Base-by-base conservation (phyloP, 2,888 invertebrate species). In the Cremastinae sp. region DNA sequence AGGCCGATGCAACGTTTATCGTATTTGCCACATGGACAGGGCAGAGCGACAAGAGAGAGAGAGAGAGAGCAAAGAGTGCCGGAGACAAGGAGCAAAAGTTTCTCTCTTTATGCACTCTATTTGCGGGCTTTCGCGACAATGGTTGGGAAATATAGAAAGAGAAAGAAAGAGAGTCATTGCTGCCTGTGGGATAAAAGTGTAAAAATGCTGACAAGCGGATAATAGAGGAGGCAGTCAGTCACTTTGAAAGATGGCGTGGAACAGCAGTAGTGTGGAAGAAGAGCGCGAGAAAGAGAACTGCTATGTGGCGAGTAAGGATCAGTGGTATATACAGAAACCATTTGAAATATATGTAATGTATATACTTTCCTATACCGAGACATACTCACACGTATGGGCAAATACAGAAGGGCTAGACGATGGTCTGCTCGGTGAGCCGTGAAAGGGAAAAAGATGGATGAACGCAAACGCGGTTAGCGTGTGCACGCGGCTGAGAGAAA, bases 181-280 rank as follows among this genome's bases (percentile, higher is more conserved):
- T 22, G 56, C 58, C 61, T 69, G 71, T 58, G 59, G 86, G 85
- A 89, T 88, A 88, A 88, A 88, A 88, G 88, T 89, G 88, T 88
- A 89, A 89, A 89, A 89, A 89, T 88, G 89, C 88, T 89, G 89
- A 89, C 89, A 89, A 88, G 87, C 89, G 89, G 88, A 88, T 89
- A 89, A 89, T 89, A 89, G 88, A 89, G 88, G 88, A 88, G 88
- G 88, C 86, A 89, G 89, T 89, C 89, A 88, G 89, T 89, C 89
- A 88, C 85, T 88, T 88, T 89, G 89, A 89, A 87, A 89, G 88
- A 89, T 89, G 89, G 87, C 83, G 85, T 84, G 85, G 86, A 88
- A 88, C 86, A 87, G 85, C 84, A 81, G 82, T 82, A 82, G 81
- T 74, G 71, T 76, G 74, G 56, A 37, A 12, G 41, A 77, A 66